These are phyloP conservation scores for Leptobrachium leishanense DNA, from an alignment of 2,113 vertebrate species.

Conservation along the genomic window DNA sequence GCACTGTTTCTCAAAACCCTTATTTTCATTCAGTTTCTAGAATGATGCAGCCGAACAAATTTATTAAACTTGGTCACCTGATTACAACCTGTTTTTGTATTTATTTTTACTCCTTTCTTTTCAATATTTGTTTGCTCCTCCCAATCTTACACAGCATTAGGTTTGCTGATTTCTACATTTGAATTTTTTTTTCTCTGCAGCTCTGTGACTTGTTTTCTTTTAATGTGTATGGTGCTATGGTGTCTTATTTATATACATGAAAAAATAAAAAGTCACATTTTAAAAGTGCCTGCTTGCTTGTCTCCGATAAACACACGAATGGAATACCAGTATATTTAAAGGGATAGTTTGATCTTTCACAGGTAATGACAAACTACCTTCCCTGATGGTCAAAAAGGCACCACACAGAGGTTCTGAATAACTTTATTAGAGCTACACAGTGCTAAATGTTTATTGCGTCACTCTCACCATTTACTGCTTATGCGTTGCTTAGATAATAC, in stretches of 20 bases:
- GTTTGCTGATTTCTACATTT: slow-evolving; percentile 1
- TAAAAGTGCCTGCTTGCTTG: neutral
- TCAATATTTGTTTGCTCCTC: slow-evolving; percentile 9
- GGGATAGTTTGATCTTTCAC: no score
- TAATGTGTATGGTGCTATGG: slow-evolving; percentile 47
- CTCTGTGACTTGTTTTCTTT: slow-evolving; percentile 44
- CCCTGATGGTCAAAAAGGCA: no score
- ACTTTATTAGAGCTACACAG: no score
- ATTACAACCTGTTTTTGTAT: slow-evolving; percentile 5
- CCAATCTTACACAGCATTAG: slow-evolving; percentile 22
- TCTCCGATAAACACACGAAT: neutral
- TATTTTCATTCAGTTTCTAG: slow-evolving; percentile 8
- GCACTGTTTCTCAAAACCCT: neutral
- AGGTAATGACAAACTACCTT: no score
- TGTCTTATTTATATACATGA: slow-evolving; percentile 49
- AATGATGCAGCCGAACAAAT: slow-evolving; percentile 11
- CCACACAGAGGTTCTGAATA: no score
- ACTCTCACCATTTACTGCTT: no score
- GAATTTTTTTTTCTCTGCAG: neutral
- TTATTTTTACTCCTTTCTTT: slow-evolving; percentile 20
- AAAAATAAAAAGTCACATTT: slow-evolving; percentile 45
- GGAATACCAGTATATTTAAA: no score
- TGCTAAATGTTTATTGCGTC: no score
- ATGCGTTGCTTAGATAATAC: no score
- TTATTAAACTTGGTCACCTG: slow-evolving; percentile 2